Evolutionary conservation across 2,113 vertebrate genomes (phyloP).

Genomic region (Mesocricetus auratus): DNA sequence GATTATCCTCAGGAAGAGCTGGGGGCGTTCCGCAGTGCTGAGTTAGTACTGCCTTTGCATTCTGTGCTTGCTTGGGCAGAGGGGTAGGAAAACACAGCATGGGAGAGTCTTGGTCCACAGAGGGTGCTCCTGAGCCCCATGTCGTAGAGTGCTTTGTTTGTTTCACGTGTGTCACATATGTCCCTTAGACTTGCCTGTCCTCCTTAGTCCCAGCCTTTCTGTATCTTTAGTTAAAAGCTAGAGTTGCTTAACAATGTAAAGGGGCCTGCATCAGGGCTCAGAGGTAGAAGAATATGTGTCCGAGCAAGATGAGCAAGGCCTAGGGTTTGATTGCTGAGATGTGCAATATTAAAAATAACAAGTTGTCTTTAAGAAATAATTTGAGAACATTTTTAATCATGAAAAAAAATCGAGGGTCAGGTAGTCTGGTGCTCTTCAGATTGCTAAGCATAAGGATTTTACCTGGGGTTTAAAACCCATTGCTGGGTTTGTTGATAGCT

Average conservation of each 20-base stretch:
- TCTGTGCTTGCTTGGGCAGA: neutral
- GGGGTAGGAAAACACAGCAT: neutral
- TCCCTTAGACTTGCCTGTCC: neutral
- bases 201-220: neutral
- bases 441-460: neutral
- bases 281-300: too few species aligned
- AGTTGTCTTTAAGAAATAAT: neutral
- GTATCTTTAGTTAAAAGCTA: neutral
- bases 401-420: neutral
- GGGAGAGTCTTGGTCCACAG: neutral
- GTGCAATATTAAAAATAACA: neutral
- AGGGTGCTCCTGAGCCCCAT: neutral
- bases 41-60: neutral
- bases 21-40: neutral
- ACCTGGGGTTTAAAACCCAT: neutral
- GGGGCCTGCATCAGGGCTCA: neutral
- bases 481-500: neutral
- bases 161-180: neutral
- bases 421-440: neutral
- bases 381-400: neutral
- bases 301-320: neutral
- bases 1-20: constrained; percentile 28
- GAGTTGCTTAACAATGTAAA: neutral
- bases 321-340: neutral
- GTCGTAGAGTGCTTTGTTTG: neutral